Evolutionary conservation across 2,113 vertebrate genomes (phyloP), one percentile per base, ranked within the genome.

Genomic region (Theropithecus gelada): DNA sequence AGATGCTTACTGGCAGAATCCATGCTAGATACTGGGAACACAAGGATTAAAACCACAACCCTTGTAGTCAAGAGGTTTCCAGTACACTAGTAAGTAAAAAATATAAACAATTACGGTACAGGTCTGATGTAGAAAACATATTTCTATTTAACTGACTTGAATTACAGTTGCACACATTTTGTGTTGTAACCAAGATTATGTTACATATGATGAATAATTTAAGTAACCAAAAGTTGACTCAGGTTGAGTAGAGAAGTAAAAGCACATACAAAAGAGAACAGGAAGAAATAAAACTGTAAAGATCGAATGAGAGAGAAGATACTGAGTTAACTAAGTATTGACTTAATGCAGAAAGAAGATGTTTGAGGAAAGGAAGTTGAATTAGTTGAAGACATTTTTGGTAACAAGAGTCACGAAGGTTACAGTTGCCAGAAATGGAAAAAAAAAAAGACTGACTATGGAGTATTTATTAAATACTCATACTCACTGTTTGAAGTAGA

Each of bases 261-360:
- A 48, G 6, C n/a, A 72, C 5, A 57, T 22, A 75, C 61, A 59
- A 93, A 94, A n/a, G 64, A 88, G 40, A 81, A 88, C 30, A 90
- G 80, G 12, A 88, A 86, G 25, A 97, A 95, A 96, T 43, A 84
- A 88, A 93, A 87, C 80, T 84, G 9, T 70, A 92, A 97, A 66
- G 22, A 72, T 73, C 6, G 82, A 95, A 88, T 11, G 2, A 6
- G 35, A 88, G 70, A 91, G 83, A 97, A 90, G 88, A 73, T 55
- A 93, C 12, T 22, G 18, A 97, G 40, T 90, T 87, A 93, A 76
- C 30, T 90, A 97, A 97, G 27, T 88, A 83, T 17, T 78, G 64
- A 30, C 61, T 82, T 85, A 95, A 89, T 83, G 27, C 2, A 96
- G 52, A 61, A 92, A 91, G 90, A 90, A 84, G 64, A 32, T 87